phyloP scores from a whole-genome alignment of 53 echinoderm and acorn worm genomes.

The Crossaster papposus region DNA sequence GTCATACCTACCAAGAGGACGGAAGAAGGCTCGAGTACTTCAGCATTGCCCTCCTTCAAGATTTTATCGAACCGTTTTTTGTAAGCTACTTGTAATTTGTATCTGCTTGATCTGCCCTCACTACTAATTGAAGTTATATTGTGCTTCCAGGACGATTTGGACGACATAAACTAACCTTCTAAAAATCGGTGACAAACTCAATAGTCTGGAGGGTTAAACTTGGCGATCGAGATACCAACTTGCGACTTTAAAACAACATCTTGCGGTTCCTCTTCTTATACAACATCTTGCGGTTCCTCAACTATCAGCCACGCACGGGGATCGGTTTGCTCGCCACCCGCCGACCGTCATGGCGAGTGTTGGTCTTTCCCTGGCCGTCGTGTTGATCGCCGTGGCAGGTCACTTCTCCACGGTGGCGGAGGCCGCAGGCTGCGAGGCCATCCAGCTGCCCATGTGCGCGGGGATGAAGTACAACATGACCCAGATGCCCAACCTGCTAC shows the following conservation, averaged over 20 bases:
- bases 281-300: not conserved
- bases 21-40: no score
- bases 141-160: not conserved
- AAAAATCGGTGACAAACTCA: not conserved
- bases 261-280: not conserved
- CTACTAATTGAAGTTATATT: not conserved
- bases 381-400: not conserved
- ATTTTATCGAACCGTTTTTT: not conserved
- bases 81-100: not conserved
- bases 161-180: not conserved
- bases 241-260: not conserved
- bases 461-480: slow-evolving; percentile 92
- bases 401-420: slow-evolving; percentile 12
- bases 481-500: slow-evolving; percentile 91
- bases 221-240: not conserved
- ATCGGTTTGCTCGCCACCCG: not conserved
- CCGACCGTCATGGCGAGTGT: not conserved
- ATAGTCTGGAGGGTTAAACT: no score
- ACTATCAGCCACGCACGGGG: not conserved
- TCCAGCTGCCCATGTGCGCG: slow-evolving; percentile 86
- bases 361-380: not conserved
- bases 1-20: not conserved
- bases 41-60: not conserved
- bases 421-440: slow-evolving; percentile 77
- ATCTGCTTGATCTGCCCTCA: not conserved